These are phyloP conservation scores for Anoncus sp. DNA, from an alignment of 2,888 invertebrate species.

Conservation along the genomic window DNA sequence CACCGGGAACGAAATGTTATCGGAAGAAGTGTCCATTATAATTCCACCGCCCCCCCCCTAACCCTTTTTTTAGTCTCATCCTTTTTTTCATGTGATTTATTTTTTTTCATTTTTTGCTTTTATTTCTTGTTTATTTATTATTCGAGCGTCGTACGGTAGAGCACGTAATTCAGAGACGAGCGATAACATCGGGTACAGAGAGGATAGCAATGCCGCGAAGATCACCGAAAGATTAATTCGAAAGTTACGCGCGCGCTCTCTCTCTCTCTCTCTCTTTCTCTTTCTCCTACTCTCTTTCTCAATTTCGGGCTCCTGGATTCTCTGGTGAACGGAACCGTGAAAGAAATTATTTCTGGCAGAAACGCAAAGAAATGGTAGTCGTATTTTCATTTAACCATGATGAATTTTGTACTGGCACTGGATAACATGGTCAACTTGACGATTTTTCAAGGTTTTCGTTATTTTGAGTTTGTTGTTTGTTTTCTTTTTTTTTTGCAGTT, in stretches of 20 bases:
- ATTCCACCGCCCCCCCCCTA: slow-evolving; percentile 1
- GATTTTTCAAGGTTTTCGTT: background rate
- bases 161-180: slow-evolving; percentile 42
- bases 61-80: slow-evolving; percentile 16
- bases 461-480: background rate
- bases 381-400: slow-evolving; percentile 21
- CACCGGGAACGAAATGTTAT: slow-evolving; percentile 55
- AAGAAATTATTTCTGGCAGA: background rate
- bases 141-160: slow-evolving; percentile 47
- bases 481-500: background rate
- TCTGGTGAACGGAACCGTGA: background rate
- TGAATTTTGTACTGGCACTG: slow-evolving; percentile 35
- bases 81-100: background rate
- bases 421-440: background rate
- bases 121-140: slow-evolving; percentile 33
- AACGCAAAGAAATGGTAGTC: slow-evolving; percentile 14
- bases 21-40: slow-evolving; percentile 55
- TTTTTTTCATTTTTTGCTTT: slow-evolving; percentile 10
- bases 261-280: background rate
- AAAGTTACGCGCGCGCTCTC: slow-evolving; percentile 25
- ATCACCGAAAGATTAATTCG: slow-evolving; percentile 32
- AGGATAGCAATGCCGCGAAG: slow-evolving; percentile 25
- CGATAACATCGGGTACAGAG: slow-evolving; percentile 32
- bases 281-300: no score
- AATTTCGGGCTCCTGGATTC: no score